Evolutionary conservation across 2,888 invertebrate species (phyloP).

Genomic region (Tridacna gigas): DNA sequence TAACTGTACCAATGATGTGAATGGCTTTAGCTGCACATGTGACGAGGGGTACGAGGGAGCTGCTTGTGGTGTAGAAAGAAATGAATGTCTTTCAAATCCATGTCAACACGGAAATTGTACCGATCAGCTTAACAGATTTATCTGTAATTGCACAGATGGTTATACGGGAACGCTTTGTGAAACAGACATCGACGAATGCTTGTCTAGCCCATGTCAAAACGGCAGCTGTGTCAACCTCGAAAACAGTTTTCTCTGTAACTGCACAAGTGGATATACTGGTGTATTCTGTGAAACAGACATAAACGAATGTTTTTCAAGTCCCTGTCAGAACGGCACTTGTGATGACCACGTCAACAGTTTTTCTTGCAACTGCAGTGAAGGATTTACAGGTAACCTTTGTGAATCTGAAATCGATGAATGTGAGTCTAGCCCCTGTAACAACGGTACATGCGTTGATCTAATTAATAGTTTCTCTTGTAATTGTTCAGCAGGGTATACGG

Average conservation of each 20-base stretch:
- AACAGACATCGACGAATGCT: background rate
- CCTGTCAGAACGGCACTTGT: conserved; percentile 1
- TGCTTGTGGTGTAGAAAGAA: background rate
- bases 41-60: background rate
- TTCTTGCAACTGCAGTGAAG: background rate
- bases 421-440: conserved; percentile 1
- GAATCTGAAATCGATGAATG: background rate
- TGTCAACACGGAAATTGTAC: background rate
- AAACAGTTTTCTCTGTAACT: background rate
- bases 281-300: conserved; percentile 54
- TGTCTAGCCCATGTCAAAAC: background rate
- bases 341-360: background rate
- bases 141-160: background rate
- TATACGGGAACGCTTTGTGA: background rate
- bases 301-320: background rate
- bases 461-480: background rate
- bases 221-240: background rate
- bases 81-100: conserved; percentile 10
- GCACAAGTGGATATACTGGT: conserved; percentile 35
- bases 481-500: background rate
- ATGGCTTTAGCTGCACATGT: background rate
- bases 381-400: background rate
- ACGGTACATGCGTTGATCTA: background rate
- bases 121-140: background rate
- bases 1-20: background rate